Percentiles rank a stretch among this genome's conserved stretches.
Conservation (phyloP, 2,888 invertebrate genomes). For the Celastrina argiolus region DNA sequence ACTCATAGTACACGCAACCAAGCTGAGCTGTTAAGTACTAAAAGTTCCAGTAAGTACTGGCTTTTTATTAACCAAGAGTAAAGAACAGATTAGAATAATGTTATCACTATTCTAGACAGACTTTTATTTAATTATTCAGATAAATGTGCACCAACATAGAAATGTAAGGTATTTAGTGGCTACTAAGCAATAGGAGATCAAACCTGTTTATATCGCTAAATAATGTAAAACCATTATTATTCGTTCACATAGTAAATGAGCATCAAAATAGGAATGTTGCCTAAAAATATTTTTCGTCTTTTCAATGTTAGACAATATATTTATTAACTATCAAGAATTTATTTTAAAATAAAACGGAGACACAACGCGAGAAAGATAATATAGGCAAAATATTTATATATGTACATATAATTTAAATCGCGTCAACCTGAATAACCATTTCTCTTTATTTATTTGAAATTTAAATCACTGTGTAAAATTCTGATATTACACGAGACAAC, state of each 20-base stretch:
- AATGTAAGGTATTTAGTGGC: background rate
- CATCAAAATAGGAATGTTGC: constrained; percentile 8
- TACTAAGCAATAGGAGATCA: background rate
- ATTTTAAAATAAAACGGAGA: no score
- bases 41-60: constrained; percentile 7
- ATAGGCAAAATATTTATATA: no score
- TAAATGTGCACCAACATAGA: background rate
- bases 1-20: background rate
- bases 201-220: background rate
- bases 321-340: no score
- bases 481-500: no score
- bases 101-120: background rate
- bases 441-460: no score
- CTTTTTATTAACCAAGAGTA: background rate
- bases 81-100: background rate
- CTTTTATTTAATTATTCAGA: no score
- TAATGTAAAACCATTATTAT: background rate
- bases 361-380: no score
- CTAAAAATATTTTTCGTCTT: no score
- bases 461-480: no score
- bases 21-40: background rate
- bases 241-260: background rate
- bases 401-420: no score
- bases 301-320: no score
- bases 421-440: no score